phyloP scores from a whole-genome alignment of 2,797 vertebrate genomes.

The Kryptopterus vitreolus region DNA sequence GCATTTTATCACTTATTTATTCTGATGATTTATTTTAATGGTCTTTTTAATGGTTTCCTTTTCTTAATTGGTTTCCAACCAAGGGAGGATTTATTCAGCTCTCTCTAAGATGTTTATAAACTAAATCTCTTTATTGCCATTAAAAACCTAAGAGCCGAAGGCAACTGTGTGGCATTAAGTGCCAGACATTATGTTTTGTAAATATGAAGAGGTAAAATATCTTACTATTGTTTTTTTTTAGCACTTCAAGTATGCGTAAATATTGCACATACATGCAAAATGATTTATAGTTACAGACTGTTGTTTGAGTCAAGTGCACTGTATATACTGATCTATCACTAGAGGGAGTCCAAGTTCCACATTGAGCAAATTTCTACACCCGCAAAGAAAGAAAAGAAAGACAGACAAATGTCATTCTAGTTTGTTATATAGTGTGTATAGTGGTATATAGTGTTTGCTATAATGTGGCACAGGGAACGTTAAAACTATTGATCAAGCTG shows the following conservation, averaged over 20 bases:
- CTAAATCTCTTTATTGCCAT: constrained; percentile 1
- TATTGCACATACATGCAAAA: not conserved
- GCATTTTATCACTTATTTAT: constrained; percentile 52
- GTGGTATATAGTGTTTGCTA: no score
- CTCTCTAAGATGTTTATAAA: constrained; percentile 27
- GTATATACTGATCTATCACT: constrained; percentile 35
- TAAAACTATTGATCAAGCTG: not conserved
- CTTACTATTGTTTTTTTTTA: not conserved
- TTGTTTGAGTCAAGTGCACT: not conserved
- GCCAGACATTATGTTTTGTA: not conserved
- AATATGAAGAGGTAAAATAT: not conserved
- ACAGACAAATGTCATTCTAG: not conserved
- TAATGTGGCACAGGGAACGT: not conserved
- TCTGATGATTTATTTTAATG: constrained; percentile 43
- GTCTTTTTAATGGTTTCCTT: not conserved
- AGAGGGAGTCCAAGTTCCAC: constrained; percentile 43
- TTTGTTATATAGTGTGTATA: not conserved
- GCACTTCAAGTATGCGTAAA: not conserved
- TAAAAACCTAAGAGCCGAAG: not conserved
- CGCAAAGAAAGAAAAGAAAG: not conserved
- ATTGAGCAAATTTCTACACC: not conserved
- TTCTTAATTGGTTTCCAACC: constrained; percentile 39
- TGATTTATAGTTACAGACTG: not conserved
- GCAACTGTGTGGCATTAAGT: not conserved
- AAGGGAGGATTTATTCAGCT: not conserved